Evolutionary conservation across 2,113 vertebrate genomes (phyloP).

Genomic region (Morone saxatilis): DNA sequence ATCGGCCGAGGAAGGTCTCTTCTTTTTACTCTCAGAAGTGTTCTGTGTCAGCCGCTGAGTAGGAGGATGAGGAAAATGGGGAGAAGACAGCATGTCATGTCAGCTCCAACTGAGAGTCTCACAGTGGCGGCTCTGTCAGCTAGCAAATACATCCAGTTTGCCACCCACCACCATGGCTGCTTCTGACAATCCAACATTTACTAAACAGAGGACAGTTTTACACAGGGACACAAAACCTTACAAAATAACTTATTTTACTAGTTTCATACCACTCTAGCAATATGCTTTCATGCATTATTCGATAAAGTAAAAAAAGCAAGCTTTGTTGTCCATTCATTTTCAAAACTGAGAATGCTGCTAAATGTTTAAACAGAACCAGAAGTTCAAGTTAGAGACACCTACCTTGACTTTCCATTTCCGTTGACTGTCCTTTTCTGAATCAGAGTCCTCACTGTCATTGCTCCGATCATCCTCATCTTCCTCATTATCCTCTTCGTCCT

Average conservation of each 20-base stretch:
- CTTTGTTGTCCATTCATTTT: not conserved
- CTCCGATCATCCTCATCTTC: constrained; percentile 87
- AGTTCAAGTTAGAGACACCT: constrained; percentile 23
- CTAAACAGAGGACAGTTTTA: constrained; percentile 22
- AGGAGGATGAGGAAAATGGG: constrained; percentile 62
- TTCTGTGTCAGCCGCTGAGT: constrained; percentile 90
- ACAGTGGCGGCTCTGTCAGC: constrained; percentile 69
- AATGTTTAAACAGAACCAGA: not conserved
- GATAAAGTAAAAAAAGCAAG: not conserved
- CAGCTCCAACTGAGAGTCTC: constrained; percentile 54
- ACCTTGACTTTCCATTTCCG: constrained; percentile 88
- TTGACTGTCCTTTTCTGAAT: constrained; percentile 88
- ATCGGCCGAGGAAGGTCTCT: constrained; percentile 84
- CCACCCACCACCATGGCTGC: constrained; percentile 58
- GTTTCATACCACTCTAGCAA: not conserved
- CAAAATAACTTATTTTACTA: not conserved
- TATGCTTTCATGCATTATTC: not conserved
- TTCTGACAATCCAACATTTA: constrained; percentile 56
- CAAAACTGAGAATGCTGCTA: not conserved
- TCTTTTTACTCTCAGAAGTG: constrained; percentile 84
- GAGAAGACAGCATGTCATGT: constrained; percentile 70
- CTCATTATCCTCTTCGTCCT: constrained; percentile 85
- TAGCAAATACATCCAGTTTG: constrained; percentile 51
- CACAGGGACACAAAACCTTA: not conserved
- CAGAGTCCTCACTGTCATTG: constrained; percentile 91